A percentile compares a stretch with the other conserved stretches of the same genome.
These are phyloP conservation scores for Pitta sordida DNA, from an alignment of 2,113 vertebrate species.

Conservation along the genomic window DNA sequence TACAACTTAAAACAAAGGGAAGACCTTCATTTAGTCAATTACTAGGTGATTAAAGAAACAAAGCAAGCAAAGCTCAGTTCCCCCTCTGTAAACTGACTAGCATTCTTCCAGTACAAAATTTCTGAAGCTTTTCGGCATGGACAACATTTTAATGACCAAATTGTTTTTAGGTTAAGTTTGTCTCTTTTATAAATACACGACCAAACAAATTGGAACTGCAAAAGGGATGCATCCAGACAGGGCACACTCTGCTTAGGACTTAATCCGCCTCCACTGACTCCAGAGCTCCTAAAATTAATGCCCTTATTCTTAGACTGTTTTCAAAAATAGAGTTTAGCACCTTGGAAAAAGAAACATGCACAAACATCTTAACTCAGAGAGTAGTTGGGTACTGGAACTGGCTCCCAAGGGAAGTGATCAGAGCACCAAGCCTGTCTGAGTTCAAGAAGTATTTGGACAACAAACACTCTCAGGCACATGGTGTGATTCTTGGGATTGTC, in stretches of 20 bases:
- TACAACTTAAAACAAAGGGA: background rate
- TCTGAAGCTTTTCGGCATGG: background rate
- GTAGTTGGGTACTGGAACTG: accelerated
- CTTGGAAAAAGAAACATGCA: background rate
- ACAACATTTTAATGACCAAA: background rate
- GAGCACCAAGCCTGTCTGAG: background rate
- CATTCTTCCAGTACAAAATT: background rate
- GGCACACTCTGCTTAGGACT: background rate
- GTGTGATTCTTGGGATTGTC: background rate
- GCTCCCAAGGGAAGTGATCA: background rate
- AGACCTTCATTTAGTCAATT: background rate
- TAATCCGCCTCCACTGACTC: background rate
- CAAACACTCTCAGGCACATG: background rate
- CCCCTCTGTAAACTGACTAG: background rate
- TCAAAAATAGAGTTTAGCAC: background rate
- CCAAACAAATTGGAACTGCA: background rate
- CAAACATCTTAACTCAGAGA: background rate
- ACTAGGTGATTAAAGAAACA: background rate
- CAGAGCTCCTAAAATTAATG: background rate
- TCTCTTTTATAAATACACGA: background rate
- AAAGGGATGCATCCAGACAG: background rate
- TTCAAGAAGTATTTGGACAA: background rate
- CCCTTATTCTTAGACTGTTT: background rate
- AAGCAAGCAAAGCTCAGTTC: background rate
- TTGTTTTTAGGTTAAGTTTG: background rate